Base-by-base conservation (phyloP, 2,888 invertebrate genomes). In the Chaitophorus viminalis region DNA sequence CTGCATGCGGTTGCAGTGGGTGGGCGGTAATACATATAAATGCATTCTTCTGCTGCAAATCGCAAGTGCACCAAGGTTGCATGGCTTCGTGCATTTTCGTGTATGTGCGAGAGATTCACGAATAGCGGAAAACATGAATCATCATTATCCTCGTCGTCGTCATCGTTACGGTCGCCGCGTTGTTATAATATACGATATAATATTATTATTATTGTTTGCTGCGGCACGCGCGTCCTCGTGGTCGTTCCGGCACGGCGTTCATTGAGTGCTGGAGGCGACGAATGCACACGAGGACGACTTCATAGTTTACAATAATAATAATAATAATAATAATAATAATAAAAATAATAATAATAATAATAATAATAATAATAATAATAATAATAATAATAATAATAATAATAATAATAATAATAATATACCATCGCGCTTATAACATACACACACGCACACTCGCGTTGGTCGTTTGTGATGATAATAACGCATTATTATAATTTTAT, bases 51-150 rank as follows among this genome's bases (percentile, higher is more conserved):
- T 46, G 46, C 46, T 46, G 46, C 60, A 60, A 25, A 25, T 21
- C 3, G 4, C 21, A 18, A 11, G 0, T 18, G 81, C 29, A 29
- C 46, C 81, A 81, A 81, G 81, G 81, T 81, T 31, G 31, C 46
- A 6, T 39, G 8, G 39, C 11, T 39, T 39, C 39, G 8, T 39
- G 14, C 29, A 11, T 2, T 1, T 1, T 2, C 29, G 68, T 21
- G 52, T 18, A 52, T 6, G 11, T 25, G 14, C 3, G 39, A 1
- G 21, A n/a, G 18, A 65, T 65, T 79, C 60, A 52, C 79, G 25
- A 39, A 29, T 31, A 70, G 81, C 81, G 81, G 81, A 81, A 81
- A 81, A 81, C 81, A 31, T 14, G 81, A 81, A 81, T 81, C 39
- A 79, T 39, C 39, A 39, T 39, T 8, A 29, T 36, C 39, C 1